These are phyloP conservation scores for Scomber japonicus DNA, from an alignment of 2,113 vertebrate species.

Conservation along the genomic window DNA sequence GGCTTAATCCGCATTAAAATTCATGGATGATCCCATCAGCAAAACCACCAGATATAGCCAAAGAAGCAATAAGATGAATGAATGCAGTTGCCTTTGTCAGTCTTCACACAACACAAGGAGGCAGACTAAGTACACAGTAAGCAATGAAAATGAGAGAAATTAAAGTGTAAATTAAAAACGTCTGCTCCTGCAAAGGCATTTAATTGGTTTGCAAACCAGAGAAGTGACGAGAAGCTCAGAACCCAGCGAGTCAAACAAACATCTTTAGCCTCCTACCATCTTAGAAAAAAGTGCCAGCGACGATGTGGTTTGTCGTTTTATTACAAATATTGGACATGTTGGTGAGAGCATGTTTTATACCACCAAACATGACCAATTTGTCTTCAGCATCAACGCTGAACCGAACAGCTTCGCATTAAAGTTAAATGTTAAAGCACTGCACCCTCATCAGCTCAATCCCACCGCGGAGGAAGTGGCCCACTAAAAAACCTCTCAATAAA, in stretches of 20 bases:
- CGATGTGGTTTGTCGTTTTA: background rate
- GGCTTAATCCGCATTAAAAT: background rate
- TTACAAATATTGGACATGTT: background rate
- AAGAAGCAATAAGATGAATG: background rate
- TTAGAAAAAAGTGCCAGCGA: background rate
- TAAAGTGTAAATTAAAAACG: slow-evolving; percentile 12
- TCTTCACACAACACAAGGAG: background rate
- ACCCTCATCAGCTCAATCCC: background rate
- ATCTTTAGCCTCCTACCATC: background rate
- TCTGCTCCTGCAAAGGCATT: background rate
- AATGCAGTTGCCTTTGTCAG: background rate
- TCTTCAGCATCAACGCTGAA: background rate
- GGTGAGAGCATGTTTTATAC: background rate
- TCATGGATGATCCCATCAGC: background rate
- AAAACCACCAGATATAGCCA: background rate
- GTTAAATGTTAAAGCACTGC: background rate
- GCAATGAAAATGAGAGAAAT: background rate
- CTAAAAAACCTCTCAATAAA: background rate
- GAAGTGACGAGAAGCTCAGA: background rate
- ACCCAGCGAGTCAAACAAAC: background rate
- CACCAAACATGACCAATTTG: background rate
- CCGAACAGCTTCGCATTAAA: background rate
- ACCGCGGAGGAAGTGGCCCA: background rate
- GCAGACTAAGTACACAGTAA: background rate
- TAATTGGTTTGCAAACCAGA: slow-evolving; percentile 29